Conservation (phyloP, 2,888 invertebrate genomes). For the Podabrus alpinus region DNA sequence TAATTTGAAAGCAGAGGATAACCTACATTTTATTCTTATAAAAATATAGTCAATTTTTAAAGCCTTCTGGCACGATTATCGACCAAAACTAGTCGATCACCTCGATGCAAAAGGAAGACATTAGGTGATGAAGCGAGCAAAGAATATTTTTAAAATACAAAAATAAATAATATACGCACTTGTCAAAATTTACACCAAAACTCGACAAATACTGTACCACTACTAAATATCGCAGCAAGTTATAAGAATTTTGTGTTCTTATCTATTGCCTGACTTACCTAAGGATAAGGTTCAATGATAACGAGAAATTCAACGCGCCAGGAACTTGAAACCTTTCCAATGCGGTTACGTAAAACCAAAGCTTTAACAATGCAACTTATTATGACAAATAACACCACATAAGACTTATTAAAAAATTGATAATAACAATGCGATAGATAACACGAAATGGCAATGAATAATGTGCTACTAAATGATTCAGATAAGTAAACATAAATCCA, state of each 20-base stretch:
- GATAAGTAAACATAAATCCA: too few species aligned
- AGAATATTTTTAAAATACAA: not conserved
- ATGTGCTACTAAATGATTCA: too few species aligned
- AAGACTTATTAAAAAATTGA: not conserved
- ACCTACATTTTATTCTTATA: not conserved
- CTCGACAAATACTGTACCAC: not conserved
- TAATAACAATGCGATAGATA: not conserved
- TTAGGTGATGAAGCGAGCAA: not conserved
- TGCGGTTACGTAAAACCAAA: not conserved
- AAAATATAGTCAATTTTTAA: not conserved
- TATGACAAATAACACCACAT: not conserved
- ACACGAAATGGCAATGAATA: too few species aligned
- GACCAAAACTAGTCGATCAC: not conserved
- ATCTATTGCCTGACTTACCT: not conserved
- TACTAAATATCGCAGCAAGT: not conserved
- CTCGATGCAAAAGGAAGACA: not conserved
- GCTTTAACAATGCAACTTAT: not conserved
- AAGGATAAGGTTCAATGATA: not conserved
- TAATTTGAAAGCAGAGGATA: too few species aligned
- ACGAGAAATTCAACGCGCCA: not conserved
- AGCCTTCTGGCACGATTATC: not conserved
- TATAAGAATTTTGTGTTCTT: not conserved
- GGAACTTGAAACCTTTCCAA: not conserved
- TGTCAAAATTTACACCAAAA: slow-evolving; percentile 8
- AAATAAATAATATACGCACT: not conserved